Evolutionary conservation across 2,888 invertebrate species (phyloP).

Genomic region (Drosophila leonis): DNA sequence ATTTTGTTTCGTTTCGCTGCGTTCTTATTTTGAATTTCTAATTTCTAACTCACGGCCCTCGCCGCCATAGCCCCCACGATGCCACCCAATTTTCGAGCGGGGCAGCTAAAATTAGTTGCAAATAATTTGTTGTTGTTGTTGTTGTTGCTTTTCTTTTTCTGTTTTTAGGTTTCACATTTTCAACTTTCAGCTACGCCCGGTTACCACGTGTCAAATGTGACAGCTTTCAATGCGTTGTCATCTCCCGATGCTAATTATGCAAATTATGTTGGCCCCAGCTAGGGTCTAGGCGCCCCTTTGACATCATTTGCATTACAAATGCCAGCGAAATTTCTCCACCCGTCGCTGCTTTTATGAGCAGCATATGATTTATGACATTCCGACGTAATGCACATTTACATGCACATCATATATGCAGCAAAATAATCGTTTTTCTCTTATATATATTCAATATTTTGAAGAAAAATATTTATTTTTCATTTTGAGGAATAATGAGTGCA

Average conservation of each 20-base stretch:
- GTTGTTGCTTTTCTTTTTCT: constrained; percentile 24
- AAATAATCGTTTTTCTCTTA: constrained; percentile 4
- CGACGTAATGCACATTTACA: constrained; percentile 38
- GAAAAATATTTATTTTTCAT: constrained; percentile 1
- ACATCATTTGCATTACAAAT: constrained; percentile 69
- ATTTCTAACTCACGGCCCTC: constrained; percentile 20
- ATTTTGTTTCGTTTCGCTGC: constrained; percentile 42
- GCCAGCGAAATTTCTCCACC: constrained; percentile 31
- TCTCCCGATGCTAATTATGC: constrained; percentile 72
- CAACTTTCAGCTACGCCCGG: constrained; percentile 23
- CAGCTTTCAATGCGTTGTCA: constrained; percentile 66
- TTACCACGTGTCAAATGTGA: constrained; percentile 65
- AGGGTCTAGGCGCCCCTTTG: constrained; percentile 28
- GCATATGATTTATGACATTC: constrained; percentile 65
- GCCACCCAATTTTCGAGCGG: constrained; percentile 11
- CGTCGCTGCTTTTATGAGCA: constrained; percentile 26
- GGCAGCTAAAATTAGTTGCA: constrained; percentile 67
- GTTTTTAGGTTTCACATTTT: constrained; percentile 37
- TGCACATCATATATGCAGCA: constrained; percentile 10
- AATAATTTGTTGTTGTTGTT: constrained; percentile 58
- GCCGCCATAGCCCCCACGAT: not conserved
- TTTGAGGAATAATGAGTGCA: constrained; percentile 25
- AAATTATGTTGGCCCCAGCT: constrained; percentile 45
- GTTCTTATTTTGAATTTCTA: constrained; percentile 38
- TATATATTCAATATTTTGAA: not conserved